Evolutionary conservation across 2,113 vertebrate genomes (phyloP).

Genomic region (Xenopus tropicalis): UCB_Xtro_10.0 CM004445.2:71892501-71893000

Average conservation of each 20-base stretch:
- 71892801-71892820: constrained; percentile 33
- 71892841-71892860: constrained; percentile 29
- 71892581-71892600: constrained; percentile 41
- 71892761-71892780: constrained; percentile 47
- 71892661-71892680: constrained; percentile 36
- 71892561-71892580: constrained; percentile 29
- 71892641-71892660: constrained; percentile 35
- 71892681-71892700: constrained; percentile 33
- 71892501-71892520: constrained; percentile 49
- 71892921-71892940: constrained; percentile 51
- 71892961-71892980: constrained; percentile 29
- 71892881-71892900: constrained; percentile 45
- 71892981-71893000: constrained; percentile 44
- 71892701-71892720: constrained; percentile 9
- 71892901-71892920: constrained; percentile 47
- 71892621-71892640: constrained; percentile 31
- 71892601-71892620: constrained; percentile 30
- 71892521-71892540: constrained; percentile 46
- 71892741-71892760: constrained; percentile 33
- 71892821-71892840: constrained; percentile 33
- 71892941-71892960: constrained; percentile 47
- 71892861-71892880: constrained; percentile 30
- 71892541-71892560: constrained; percentile 45
- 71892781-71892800: constrained; percentile 48
- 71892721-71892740: constrained; percentile 18